A percentile compares a stretch with the other conserved stretches of the same genome.
Evolutionary conservation across 2,888 invertebrate species (phyloP).

Genomic region (Heliconius ethilla): DNA sequence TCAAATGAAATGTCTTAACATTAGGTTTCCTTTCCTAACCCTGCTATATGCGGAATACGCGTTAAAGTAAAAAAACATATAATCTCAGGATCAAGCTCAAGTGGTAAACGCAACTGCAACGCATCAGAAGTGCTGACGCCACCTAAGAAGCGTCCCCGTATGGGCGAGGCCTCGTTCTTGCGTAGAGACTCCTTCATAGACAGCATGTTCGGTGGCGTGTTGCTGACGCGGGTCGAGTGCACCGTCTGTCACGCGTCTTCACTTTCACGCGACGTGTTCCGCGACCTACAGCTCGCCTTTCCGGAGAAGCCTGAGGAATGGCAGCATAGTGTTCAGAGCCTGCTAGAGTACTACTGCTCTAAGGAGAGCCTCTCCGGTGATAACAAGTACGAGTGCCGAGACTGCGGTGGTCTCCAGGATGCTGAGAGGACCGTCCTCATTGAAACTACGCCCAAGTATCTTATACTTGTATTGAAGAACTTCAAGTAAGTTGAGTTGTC

Average conservation of each 20-base stretch:
- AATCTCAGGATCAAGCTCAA: constrained; percentile 57
- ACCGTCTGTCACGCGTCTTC: constrained; percentile 87
- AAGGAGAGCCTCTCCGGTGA: constrained; percentile 90
- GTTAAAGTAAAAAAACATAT: not conserved
- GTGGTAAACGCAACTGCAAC: constrained; percentile 52
- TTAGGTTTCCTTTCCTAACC: too few relatives aligned
- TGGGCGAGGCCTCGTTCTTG: constrained; percentile 53
- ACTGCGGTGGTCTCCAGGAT: constrained; percentile 88
- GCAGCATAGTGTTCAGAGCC: constrained; percentile 86
- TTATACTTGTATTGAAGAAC: constrained; percentile 91
- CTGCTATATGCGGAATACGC: too few relatives aligned
- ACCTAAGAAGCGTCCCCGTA: constrained; percentile 60
- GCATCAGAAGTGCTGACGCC: constrained; percentile 48
- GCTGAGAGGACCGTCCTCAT: constrained; percentile 84
- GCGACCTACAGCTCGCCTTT: constrained; percentile 90
- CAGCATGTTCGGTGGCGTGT: constrained; percentile 88
- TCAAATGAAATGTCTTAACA: too few relatives aligned
- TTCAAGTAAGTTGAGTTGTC: constrained; percentile 79
- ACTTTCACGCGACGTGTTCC: constrained; percentile 88
- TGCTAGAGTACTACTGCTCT: constrained; percentile 89
- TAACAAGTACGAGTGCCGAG: constrained; percentile 90
- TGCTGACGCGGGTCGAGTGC: constrained; percentile 88
- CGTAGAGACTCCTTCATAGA: constrained; percentile 79
- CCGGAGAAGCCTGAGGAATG: constrained; percentile 79
- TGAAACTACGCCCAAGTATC: constrained; percentile 87